Evolutionary conservation across 2,797 vertebrate species (phyloP).

Genomic region (Lycodopsis pacificus): DNA sequence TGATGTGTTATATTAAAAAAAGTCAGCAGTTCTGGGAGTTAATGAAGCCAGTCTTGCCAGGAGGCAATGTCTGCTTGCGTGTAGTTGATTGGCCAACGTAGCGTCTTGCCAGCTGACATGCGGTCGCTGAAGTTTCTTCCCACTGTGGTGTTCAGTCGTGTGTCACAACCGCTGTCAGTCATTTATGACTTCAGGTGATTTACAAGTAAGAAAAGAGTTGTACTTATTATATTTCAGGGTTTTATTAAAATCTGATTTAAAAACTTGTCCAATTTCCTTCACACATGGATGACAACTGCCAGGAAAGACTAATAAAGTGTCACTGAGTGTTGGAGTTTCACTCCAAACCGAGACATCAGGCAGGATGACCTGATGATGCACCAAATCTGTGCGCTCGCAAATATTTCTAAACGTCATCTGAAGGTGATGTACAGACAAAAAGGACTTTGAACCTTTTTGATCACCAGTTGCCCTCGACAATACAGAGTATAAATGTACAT

Average conservation of each 20-base stretch:
- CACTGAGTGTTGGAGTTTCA: not conserved
- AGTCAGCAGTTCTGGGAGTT: not conserved
- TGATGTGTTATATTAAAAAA: not conserved
- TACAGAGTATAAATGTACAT: not conserved
- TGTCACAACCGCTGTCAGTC: not conserved
- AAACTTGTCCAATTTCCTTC: not conserved
- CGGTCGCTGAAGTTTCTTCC: not conserved
- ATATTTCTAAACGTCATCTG: not conserved
- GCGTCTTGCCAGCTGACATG: conserved; percentile 1
- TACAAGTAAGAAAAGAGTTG: not conserved
- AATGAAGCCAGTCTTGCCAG: not conserved
- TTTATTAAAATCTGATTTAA: not conserved
- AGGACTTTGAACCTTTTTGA: not conserved
- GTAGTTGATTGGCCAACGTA: not conserved
- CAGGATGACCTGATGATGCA: not conserved
- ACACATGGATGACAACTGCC: not conserved
- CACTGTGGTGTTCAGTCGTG: not conserved
- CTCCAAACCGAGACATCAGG: not conserved
- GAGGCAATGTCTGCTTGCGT: not conserved
- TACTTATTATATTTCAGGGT: not conserved
- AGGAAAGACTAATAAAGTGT: not conserved
- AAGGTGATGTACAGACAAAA: not conserved
- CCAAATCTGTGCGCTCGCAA: not conserved
- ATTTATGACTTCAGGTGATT: not conserved
- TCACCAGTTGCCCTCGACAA: conserved; percentile 3